A percentile compares a stretch with the other conserved stretches of the same genome.
Evolutionary conservation across 2,888 invertebrate genomes (phyloP).

Genomic region (Amblyteles armatorius): DNA sequence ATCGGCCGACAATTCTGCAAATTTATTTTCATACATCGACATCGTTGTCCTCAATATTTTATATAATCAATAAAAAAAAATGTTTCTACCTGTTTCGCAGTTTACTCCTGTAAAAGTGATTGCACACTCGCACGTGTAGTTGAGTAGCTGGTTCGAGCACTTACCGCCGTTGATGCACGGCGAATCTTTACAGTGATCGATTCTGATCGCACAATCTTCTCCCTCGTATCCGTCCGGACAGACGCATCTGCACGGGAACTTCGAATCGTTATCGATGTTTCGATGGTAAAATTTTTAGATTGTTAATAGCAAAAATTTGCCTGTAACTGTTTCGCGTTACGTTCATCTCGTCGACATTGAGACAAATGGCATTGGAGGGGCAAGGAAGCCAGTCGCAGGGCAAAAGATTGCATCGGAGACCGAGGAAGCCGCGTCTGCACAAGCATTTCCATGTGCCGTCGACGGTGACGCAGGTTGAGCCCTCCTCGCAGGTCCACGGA

Average conservation of each 20-base stretch:
- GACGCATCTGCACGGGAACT: slow-evolving; percentile 83
- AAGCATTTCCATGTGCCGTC: slow-evolving; percentile 85
- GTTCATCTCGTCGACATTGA: slow-evolving; percentile 83
- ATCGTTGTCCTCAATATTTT: slow-evolving; percentile 2
- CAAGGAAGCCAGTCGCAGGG: slow-evolving; percentile 88
- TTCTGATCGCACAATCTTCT: slow-evolving; percentile 84
- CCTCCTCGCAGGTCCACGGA: slow-evolving; percentile 84
- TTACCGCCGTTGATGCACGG: slow-evolving; percentile 84
- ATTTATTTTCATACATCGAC: background rate
- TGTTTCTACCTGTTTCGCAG: slow-evolving; percentile 84
- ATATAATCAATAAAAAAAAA: background rate
- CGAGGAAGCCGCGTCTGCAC: slow-evolving; percentile 86
- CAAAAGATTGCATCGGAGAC: slow-evolving; percentile 86
- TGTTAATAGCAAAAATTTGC: slow-evolving; percentile 69
- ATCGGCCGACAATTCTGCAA: slow-evolving; percentile 84
- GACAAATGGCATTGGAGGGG: slow-evolving; percentile 83
- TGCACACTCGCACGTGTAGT: slow-evolving; percentile 85
- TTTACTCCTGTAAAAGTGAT: slow-evolving; percentile 85
- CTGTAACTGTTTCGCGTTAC: slow-evolving; percentile 84
- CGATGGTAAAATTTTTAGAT: background rate
- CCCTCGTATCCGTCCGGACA: slow-evolving; percentile 87
- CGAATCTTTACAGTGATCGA: slow-evolving; percentile 83
- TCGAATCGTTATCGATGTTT: slow-evolving; percentile 4
- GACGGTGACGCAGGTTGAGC: slow-evolving; percentile 83
- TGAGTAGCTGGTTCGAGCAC: slow-evolving; percentile 82